A percentile compares a stretch with the other conserved stretches of the same genome.
phyloP scores from a whole-genome alignment of 2,797 vertebrate genomes.

The Lutjanus argentimaculatus region DNA sequence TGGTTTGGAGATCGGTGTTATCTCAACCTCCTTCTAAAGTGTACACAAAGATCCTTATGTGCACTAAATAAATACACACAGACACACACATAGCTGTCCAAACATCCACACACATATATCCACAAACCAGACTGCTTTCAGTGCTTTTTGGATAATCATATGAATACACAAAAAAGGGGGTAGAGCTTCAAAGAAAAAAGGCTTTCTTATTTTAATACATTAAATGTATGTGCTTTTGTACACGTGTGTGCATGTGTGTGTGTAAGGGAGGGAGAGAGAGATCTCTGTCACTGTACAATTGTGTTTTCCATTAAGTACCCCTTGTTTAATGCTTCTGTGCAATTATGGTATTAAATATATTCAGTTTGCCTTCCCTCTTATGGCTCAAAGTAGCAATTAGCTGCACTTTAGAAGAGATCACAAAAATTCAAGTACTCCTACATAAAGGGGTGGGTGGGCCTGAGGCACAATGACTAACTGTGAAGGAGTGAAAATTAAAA shows the following conservation, averaged over 20 bases:
- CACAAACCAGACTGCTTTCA: conserved; percentile 6
- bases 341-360: conserved; percentile 48
- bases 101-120: not conserved
- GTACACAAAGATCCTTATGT: conserved; percentile 16
- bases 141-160: conserved; percentile 15
- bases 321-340: conserved; percentile 34
- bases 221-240: not conserved
- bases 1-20: conserved; percentile 7
- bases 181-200: not conserved
- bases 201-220: conserved; percentile 8
- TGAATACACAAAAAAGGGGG: conserved; percentile 1
- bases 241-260: not conserved
- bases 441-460: conserved; percentile 34
- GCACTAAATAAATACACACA: conserved; percentile 11
- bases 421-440: conserved; percentile 30
- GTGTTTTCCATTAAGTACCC: conserved; percentile 55
- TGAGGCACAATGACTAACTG: conserved; percentile 30
- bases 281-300: not conserved
- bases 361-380: conserved; percentile 35
- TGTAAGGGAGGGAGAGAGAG: not conserved
- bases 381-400: conserved; percentile 60
- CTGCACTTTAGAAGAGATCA: conserved; percentile 45
- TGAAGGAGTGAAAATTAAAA: conserved; percentile 33
- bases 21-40: conserved; percentile 19
- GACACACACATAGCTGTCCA: conserved; percentile 13